These are phyloP conservation scores for Mythimna vitellina DNA, from an alignment of 2,888 invertebrate genomes.

Conservation along the genomic window DNA sequence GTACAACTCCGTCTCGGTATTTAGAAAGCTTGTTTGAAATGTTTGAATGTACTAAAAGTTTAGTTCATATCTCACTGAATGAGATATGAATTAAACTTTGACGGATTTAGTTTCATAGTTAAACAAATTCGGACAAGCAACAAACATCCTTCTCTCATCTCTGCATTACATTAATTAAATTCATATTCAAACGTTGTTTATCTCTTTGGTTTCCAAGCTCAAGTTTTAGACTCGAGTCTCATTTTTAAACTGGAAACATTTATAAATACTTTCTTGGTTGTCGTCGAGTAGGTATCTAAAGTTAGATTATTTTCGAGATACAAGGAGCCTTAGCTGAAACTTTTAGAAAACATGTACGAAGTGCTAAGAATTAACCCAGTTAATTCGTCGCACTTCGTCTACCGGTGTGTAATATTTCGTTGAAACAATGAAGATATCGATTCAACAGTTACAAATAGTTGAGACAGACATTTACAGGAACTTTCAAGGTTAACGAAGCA, in stretches of 20 bases:
- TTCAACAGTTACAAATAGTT: conserved; percentile 18
- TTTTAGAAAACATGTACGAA: conserved; percentile 39
- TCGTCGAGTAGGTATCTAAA: conserved; percentile 27
- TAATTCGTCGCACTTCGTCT: no score
- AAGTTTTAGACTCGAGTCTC: background rate
- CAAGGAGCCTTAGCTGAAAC: conserved; percentile 28
- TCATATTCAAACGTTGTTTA: conserved; percentile 12
- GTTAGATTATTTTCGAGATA: conserved; percentile 36
- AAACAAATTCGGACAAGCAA: background rate
- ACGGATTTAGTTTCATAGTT: conserved; percentile 16
- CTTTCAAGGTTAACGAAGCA: conserved; percentile 5
- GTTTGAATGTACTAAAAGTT: conserved; percentile 19
- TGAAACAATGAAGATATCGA: conserved; percentile 25
- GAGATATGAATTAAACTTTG: no score
- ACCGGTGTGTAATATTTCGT: background rate
- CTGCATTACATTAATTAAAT: conserved; percentile 24
- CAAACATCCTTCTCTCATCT: background rate
- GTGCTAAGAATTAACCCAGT: conserved; percentile 24
- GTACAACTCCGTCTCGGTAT: background rate
- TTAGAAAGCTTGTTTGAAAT: background rate
- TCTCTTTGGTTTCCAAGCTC: conserved; percentile 3
- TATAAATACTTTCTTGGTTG: conserved; percentile 7
- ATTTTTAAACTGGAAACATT: conserved; percentile 8
- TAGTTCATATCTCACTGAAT: conserved; percentile 24
- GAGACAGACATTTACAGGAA: background rate